phyloP scores from a whole-genome alignment of 2,888 invertebrate species.

The Drosophila mimetica region DNA sequence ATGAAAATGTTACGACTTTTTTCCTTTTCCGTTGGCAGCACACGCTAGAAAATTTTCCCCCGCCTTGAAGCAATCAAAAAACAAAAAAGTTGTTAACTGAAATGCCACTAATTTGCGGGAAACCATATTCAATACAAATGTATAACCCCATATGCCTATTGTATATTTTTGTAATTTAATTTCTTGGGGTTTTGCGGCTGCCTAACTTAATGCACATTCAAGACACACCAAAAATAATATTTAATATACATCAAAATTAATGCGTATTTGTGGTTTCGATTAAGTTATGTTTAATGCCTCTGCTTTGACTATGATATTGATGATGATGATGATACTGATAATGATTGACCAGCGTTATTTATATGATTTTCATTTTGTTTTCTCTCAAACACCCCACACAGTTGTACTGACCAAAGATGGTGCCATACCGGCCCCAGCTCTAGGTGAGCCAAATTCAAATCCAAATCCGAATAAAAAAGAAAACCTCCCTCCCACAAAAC shows the following conservation, averaged over 20 bases:
- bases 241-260: constrained; percentile 22
- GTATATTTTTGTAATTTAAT: constrained; percentile 14
- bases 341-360: constrained; percentile 46
- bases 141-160: constrained; percentile 1
- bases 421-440: constrained; percentile 85
- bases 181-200: constrained; percentile 60
- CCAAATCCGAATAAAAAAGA: constrained; percentile 53
- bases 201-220: constrained; percentile 44
- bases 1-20: constrained; percentile 67
- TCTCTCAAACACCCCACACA: constrained; percentile 80
- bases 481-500: constrained; percentile 27
- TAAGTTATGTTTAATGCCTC: constrained; percentile 51
- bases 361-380: constrained; percentile 61
- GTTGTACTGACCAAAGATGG: constrained; percentile 85
- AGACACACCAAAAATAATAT: constrained; percentile 23
- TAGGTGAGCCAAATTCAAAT: constrained; percentile 83
- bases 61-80: constrained; percentile 45
- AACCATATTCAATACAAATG: constrained; percentile 3
- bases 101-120: constrained; percentile 48
- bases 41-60: constrained; percentile 29
- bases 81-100: constrained; percentile 61
- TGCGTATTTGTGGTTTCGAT: constrained; percentile 37
- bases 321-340: constrained; percentile 13
- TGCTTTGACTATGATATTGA: constrained; percentile 48
- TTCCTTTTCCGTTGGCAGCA: constrained; percentile 26